A percentile compares a stretch with the other conserved stretches of the same genome.
Evolutionary conservation across 2,888 invertebrate genomes (phyloP).

Genomic region (Melanotus villosus): DNA sequence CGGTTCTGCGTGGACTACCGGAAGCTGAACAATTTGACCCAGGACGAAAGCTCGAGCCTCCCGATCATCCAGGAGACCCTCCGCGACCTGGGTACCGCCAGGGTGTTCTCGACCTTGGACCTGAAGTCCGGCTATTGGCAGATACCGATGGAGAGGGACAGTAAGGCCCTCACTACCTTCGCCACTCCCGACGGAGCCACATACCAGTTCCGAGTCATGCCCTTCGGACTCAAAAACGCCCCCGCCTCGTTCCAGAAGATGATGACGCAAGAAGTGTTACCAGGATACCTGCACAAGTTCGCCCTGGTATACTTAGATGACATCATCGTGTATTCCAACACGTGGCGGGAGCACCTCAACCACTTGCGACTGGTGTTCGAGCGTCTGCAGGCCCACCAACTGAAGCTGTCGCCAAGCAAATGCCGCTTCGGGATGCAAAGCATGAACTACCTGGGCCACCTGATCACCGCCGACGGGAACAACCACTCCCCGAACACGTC

Average conservation of each 20-base stretch:
- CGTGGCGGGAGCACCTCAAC: background rate
- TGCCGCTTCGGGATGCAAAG: background rate
- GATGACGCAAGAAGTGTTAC: conserved; percentile 36
- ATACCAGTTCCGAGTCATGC: too few species aligned
- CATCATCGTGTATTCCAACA: background rate
- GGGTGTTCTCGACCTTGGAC: too few species aligned
- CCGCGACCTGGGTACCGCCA: too few species aligned
- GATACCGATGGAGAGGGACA: conserved; percentile 50
- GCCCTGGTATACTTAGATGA: background rate
- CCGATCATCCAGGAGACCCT: too few species aligned
- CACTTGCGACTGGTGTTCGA: too few species aligned
- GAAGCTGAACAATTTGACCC: too few species aligned
- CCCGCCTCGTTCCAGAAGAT: conserved; percentile 58
- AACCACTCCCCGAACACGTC: background rate
- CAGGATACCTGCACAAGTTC: too few species aligned
- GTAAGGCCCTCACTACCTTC: conserved; percentile 54
- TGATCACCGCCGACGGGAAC: too few species aligned
- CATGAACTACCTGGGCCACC: background rate
- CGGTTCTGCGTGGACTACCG: too few species aligned
- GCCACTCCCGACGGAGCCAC: too few species aligned
- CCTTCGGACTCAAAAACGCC: too few species aligned
- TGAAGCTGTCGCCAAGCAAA: background rate
- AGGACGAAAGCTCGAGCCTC: conserved; percentile 48
- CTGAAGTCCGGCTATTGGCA: conserved; percentile 60
- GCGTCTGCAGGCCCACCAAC: too few species aligned